Base-by-base conservation (phyloP, 2,888 invertebrate species). In the Balanococcus diminutus region DNA sequence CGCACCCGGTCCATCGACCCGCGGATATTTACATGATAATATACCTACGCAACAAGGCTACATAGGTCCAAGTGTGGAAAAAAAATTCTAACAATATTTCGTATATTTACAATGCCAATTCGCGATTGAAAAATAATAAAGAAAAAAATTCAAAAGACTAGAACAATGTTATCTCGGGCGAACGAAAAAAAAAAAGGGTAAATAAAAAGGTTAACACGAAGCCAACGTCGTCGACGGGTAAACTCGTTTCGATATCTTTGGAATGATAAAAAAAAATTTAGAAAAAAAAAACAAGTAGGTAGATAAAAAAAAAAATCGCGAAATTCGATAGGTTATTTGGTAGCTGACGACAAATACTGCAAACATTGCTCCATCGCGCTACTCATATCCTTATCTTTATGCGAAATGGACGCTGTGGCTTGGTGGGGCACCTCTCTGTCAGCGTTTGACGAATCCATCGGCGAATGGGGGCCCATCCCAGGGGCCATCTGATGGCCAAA, bases 321-420 rank as follows among this genome's bases (percentile, higher is more conserved):
- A 51, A 51, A 51, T 51, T 36, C 81, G 11, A 19, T 79, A 6
- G 4, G 28, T 31, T n/a, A 67, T 61, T 84, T 84, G 19, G 84
- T 67, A 8, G 84, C 39, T 36, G 86, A 83, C n/a, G 87, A 86
- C 46, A 87, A 81, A 31, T 86, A 83, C 83, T 87, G 86, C 72
- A 87, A 46, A 32, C 87, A 87, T 32, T 87, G 87, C 75, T 87
- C 87, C 14, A 87, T 86, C 28, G 87, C 86, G 67, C 82, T 82
- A 11, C 81, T 82, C 82, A 86, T 51, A 46, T 87, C 87, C 25
- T 85, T 31, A 39, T 86, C 86, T 82, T 86, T 86, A 19, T 87
- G 86, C 32, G 86, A 81, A 75, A 75, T 79, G 56, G 86, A 56
- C 56, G 79, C 79, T 32, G 86, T 25, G 86, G 81, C 86, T 83